Percentiles rank a stretch among this genome's conserved stretches.
These are phyloP conservation scores for Paraplagusia blochii DNA, from an alignment of 2,113 vertebrate genomes.

Conservation along the genomic window DNA sequence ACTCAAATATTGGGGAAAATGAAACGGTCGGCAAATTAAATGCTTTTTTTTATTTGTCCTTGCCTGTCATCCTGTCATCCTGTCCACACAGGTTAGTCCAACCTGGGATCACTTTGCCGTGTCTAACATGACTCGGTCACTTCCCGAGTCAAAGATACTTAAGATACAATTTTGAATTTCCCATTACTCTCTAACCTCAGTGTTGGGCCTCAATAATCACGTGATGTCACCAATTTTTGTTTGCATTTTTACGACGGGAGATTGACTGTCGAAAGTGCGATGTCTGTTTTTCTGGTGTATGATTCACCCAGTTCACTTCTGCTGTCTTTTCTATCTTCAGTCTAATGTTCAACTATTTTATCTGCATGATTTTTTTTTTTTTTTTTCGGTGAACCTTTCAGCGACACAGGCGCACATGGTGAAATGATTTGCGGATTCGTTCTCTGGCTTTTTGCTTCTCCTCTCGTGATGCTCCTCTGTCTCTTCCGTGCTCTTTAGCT, in stretches of 20 bases:
- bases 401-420: slow-evolving; percentile 18
- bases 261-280: slow-evolving; percentile 56
- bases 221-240: slow-evolving; percentile 48
- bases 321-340: slow-evolving; percentile 48
- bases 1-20: too few species aligned
- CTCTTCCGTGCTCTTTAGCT: slow-evolving; percentile 15
- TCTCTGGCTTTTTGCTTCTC: slow-evolving; percentile 15
- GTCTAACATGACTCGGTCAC: slow-evolving; percentile 3
- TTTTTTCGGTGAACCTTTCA: slow-evolving; percentile 14
- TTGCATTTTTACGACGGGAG: slow-evolving; percentile 45
- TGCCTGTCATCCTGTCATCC: too few species aligned
- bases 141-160: too few species aligned
- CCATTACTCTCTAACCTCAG: not conserved
- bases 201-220: slow-evolving; percentile 15
- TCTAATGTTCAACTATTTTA: slow-evolving; percentile 25
- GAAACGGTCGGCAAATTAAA: too few species aligned
- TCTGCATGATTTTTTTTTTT: slow-evolving; percentile 16
- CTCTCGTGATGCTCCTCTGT: slow-evolving; percentile 1
- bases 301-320: slow-evolving; percentile 44
- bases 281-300: slow-evolving; percentile 48
- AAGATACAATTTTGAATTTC: not conserved
- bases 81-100: slow-evolving; percentile 29
- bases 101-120: slow-evolving; percentile 21
- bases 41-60: too few species aligned
- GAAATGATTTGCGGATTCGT: slow-evolving; percentile 38